Evolutionary conservation across 2,797 vertebrate species (phyloP).

Genomic region (Anguilla megastoma): DNA sequence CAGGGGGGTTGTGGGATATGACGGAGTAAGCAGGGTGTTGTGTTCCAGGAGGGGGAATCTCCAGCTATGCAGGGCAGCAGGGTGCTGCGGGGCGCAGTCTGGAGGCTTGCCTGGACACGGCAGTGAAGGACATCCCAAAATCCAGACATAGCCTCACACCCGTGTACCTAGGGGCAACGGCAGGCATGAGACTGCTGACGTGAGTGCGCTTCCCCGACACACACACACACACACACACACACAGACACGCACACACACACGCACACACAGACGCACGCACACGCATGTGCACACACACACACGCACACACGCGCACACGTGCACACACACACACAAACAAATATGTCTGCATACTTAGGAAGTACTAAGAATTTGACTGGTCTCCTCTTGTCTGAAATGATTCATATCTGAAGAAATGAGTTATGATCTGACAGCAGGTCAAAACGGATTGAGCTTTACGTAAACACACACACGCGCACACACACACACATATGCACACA

Average conservation of each 20-base stretch:
- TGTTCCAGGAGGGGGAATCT: conserved; percentile 77
- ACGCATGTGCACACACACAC: background rate
- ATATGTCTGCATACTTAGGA: background rate
- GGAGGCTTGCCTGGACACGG: conserved; percentile 72
- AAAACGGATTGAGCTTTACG: background rate
- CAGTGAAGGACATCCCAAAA: conserved; percentile 70
- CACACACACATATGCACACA: background rate
- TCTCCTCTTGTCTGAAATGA: background rate
- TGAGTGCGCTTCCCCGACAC: conserved; percentile 47
- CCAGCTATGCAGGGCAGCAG: conserved; percentile 70
- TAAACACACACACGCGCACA: background rate
- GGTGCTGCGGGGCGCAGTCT: conserved; percentile 71
- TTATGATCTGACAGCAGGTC: background rate
- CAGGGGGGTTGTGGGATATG: background rate
- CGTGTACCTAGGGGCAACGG: conserved; percentile 83
- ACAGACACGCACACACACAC: background rate
- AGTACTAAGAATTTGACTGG: background rate
- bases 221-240: background rate
- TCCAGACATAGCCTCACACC: conserved; percentile 69
- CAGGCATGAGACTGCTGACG: conserved; percentile 81
- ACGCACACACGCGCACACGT: background rate
- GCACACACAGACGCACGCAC: background rate
- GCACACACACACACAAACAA: background rate
- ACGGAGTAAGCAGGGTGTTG: background rate
- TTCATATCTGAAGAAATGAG: background rate